phyloP scores from a whole-genome alignment of 2,888 invertebrate genomes.

The Thymelicus lineola region DNA sequence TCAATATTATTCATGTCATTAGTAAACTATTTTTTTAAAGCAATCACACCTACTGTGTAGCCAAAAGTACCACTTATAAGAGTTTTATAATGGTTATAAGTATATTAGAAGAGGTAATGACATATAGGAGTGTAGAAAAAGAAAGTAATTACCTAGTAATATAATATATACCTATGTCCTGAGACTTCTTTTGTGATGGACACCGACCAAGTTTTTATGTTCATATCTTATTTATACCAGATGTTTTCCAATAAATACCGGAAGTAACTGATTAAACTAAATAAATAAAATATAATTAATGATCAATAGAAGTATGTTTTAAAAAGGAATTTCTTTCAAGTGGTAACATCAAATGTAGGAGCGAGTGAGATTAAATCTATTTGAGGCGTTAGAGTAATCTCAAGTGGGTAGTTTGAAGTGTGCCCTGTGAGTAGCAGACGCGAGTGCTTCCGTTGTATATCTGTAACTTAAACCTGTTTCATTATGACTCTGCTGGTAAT shows the following conservation, averaged over 20 bases:
- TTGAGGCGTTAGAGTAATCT: constrained; percentile 78
- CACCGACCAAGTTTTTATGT: too few relatives aligned
- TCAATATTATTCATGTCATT: background rate
- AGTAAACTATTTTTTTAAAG: too few relatives aligned
- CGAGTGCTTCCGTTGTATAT: constrained; percentile 68
- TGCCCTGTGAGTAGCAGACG: constrained; percentile 46
- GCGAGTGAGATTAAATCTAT: constrained; percentile 65
- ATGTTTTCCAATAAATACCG: background rate
- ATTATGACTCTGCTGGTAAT: constrained; percentile 15
- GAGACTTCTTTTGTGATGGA: too few relatives aligned
- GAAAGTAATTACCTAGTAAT: too few relatives aligned
- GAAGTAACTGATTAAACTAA: constrained; percentile 9
- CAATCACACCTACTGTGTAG: too few relatives aligned
- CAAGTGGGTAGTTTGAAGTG: constrained; percentile 57
- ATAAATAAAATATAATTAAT: constrained; percentile 10
- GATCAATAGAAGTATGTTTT: constrained; percentile 22
- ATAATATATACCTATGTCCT: too few relatives aligned
- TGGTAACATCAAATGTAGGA: constrained; percentile 71
- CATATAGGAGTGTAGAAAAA: too few relatives aligned
- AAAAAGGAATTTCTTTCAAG: constrained; percentile 60
- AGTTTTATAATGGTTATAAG: too few relatives aligned
- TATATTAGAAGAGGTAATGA: too few relatives aligned
- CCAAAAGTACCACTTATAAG: too few relatives aligned
- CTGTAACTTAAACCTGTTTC: constrained; percentile 42
- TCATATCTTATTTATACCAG: too few relatives aligned